Evolutionary conservation across 1,140 invertebrate genomes (phyloP), one percentile per base, ranked within the genome.

Genomic region (Trissolcus basalis): DNA sequence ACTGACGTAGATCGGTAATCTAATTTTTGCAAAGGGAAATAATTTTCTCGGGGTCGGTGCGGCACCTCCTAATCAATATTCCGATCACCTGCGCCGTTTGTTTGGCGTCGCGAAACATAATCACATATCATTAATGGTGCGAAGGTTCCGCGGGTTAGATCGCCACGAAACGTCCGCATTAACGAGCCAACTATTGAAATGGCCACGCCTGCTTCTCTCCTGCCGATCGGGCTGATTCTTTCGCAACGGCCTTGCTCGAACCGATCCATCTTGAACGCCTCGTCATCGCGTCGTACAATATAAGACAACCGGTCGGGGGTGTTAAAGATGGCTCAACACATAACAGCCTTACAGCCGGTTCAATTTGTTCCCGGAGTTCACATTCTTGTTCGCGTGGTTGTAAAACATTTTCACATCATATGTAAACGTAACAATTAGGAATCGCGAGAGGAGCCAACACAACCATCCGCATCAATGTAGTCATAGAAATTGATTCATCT

Each of bases 191-290:
- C 67, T 71, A 71, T 75, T 79, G 70, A 79, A 77, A 71, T 63
- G 63, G 78, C 78, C 78, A 79, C 78, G 74, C 78, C 73, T 63
- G 77, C 60, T 72, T 79, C 69, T 76, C 64, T 77, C 78, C 39
- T 48, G 69, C 50, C 35, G 63, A 63, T 77, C 65, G 15, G 35
- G 60, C 49, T 41, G 59, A 70, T 76, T 77, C 71, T 77, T 76
- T 71, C 70, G 70, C 73, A 79, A 79, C 78, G 78, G 69, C 78
- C 78, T 79, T 79, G 77, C 69, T 41, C 50, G 15, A 47, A 59
- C 41, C 61, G 77, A 70, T 73, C 68, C 67, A 60, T 69, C 59
- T 69, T 60, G 55, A 79, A 79, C 61, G 73, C 69, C 73, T 74
- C 69, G 73, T 77, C 74, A 73, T 63, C 73, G 50, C 13, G 48